Evolutionary conservation across 2,797 vertebrate species (phyloP), one percentile per base, ranked within the genome.

Genomic region (Sebastes itinus): DNA sequence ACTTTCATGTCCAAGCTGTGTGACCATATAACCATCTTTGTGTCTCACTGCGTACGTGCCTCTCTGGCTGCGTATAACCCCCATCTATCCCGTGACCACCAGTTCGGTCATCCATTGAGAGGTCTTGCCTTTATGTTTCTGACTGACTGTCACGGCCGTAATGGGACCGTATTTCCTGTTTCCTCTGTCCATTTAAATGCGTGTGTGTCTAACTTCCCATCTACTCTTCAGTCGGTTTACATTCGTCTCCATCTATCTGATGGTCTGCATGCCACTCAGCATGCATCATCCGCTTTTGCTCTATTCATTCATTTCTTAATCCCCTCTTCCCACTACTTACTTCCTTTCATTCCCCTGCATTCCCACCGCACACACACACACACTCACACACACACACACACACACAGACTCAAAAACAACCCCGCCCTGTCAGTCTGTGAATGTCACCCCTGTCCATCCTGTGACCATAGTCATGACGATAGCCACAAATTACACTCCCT

Each of bases 381-480:
- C 32, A 32, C 8, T 8, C 1, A 14, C 28, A 22, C 13, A 63
- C 23, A 69, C 23, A 64, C 54, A n/a, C 69, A 33, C 38, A 14
- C 35, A 56, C 63, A 77, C 35, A 22, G 28, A 33, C 25, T 27
- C 22, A 59, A 6, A 84, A 60, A 35, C 84, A 85, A 62, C 79
- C 52, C 66, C 55, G 6, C 80, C 75, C 87, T 69, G 59, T 76
- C 76, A 72, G 66, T 69, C 84, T 75, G 78, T 92, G 86, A 90
- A 89, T 90, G 87, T 87, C 77, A 77, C 66, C 82, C 65, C 86
- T 78, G 84, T 90, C 83, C 66, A 78, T 93, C 92, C 72, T 87
- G 86, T 91, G 88, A 92, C 88, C 87, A 87, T 80, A 82, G 68
- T 90, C 80, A 85, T 87, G 87, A 80, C 65, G n/a, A 76, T 59